Conservation (phyloP, 1,140 invertebrate genomes). For the Heliconius eleuchia region DNA sequence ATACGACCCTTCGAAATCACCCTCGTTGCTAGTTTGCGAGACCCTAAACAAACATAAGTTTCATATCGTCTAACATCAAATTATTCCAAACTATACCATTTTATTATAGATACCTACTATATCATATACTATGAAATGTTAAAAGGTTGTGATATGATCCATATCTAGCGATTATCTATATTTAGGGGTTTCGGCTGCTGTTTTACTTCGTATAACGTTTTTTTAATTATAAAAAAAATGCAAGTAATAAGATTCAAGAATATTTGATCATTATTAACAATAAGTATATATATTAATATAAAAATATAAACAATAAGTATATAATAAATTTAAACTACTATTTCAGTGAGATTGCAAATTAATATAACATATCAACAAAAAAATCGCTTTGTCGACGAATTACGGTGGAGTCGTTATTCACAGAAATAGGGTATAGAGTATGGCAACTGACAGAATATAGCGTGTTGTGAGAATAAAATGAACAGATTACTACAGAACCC, state of each 20-base stretch:
- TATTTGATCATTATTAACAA: too few relatives aligned
- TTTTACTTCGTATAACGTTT: too few relatives aligned
- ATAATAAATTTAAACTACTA: too few relatives aligned
- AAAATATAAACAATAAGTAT: too few relatives aligned
- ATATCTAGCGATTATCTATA: too few relatives aligned
- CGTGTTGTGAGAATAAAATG: conserved; percentile 74
- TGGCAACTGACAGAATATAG: conserved; percentile 41
- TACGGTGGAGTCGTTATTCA: conserved; percentile 66
- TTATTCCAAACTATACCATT: conserved; percentile 51
- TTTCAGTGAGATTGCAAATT: neutral
- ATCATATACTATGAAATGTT: neutral
- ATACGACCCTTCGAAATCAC: conserved; percentile 71
- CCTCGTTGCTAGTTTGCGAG: conserved; percentile 66
- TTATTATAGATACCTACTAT: neutral
- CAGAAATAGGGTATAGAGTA: conserved; percentile 59
- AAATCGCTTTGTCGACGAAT: conserved; percentile 62
- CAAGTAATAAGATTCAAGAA: too few relatives aligned
- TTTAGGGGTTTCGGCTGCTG: too few relatives aligned
- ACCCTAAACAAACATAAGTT: conserved; percentile 75
- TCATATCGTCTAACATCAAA: conserved; percentile 51
- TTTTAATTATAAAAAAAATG: too few relatives aligned
- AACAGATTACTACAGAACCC: conserved; percentile 75
- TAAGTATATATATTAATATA: too few relatives aligned
- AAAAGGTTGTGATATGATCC: neutral
- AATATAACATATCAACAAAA: neutral